Base-by-base conservation (phyloP, 2,888 invertebrate genomes). In the Perithous albicinctus region DNA sequence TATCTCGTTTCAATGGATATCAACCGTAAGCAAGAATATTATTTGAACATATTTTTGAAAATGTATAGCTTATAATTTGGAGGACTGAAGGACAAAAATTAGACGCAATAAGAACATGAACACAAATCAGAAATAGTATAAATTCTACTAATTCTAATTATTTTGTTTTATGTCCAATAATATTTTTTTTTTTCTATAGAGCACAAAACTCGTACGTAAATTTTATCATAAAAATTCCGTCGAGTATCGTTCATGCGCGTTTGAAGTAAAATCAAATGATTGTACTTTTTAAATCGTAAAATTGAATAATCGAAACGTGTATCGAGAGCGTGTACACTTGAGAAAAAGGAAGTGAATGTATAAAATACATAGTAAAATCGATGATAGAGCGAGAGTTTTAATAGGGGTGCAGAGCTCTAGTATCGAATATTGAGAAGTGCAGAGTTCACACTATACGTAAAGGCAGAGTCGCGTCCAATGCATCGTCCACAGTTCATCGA, bases 1-100 rank as follows among this genome's bases (percentile, higher is more conserved):
- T 73, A 59, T 83, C 64, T 61, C 79, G 64, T 51, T 23, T 63
- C 46, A n/a, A 7, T 15, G 61, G 20, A 23, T 54, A 54, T 20
- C 38, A 8, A n/a, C n/a, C n/a, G n/a, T n/a, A n/a, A n/a, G n/a
- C n/a, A n/a, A n/a, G n/a, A n/a, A n/a, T n/a, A n/a, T n/a, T n/a
- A n/a, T n/a, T n/a, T n/a, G n/a, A n/a, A n/a, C n/a, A n/a, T n/a
- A n/a, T n/a, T n/a, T n/a, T n/a, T n/a, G n/a, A n/a, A n/a, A n/a
- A n/a, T n/a, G n/a, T n/a, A n/a, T n/a, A n/a, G n/a, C n/a, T n/a
- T n/a, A n/a, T n/a, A n/a, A n/a, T n/a, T n/a, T n/a, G n/a, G n/a
- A n/a, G n/a, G n/a, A n/a, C n/a, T n/a, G n/a, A n/a, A n/a, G n/a
- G n/a, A n/a, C n/a, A n/a, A n/a, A n/a, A n/a, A n/a, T n/a, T n/a